Percentiles rank a stretch among this genome's conserved stretches.
These are phyloP conservation scores for Drosophila pruinosa DNA, from an alignment of 1,140 invertebrate species.

Conservation along the genomic window DNA sequence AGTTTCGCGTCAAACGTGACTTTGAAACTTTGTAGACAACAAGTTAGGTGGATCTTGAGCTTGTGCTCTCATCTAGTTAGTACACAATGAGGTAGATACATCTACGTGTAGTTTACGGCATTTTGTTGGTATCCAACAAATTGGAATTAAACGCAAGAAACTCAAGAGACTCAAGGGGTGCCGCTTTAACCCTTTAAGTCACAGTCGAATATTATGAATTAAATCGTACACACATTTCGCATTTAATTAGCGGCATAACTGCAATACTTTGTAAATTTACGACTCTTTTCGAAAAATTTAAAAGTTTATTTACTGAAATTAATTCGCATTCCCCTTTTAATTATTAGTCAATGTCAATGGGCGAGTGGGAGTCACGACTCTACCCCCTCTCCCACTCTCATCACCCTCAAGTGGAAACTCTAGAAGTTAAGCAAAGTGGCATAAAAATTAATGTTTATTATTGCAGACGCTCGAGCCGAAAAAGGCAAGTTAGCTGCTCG, in stretches of 20 bases:
- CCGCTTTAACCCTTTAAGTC: not conserved
- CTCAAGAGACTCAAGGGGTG: too few species aligned
- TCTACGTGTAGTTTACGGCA: not conserved
- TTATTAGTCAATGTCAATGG: slow-evolving; percentile 24
- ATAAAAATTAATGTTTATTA: slow-evolving; percentile 41
- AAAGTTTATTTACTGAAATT: slow-evolving; percentile 41
- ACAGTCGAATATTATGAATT: slow-evolving; percentile 7
- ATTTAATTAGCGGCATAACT: slow-evolving; percentile 39
- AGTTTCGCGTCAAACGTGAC: slow-evolving; percentile 10
- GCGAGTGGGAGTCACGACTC: not conserved
- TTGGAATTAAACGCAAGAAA: not conserved
- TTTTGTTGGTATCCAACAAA: not conserved
- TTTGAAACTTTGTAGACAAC: slow-evolving; percentile 16
- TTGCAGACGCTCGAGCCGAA: slow-evolving; percentile 11
- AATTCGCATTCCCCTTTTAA: slow-evolving; percentile 29
- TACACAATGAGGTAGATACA: not conserved
- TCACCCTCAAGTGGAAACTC: not conserved
- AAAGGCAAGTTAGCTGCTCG: slow-evolving; percentile 2
- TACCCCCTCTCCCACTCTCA: too few species aligned
- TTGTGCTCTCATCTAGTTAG: not conserved
- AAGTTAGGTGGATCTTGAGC: not conserved
- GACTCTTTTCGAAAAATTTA: slow-evolving; percentile 28
- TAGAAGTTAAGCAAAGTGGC: slow-evolving; percentile 26
- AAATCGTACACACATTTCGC: not conserved
- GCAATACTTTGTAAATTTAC: slow-evolving; percentile 39